Percentiles rank a stretch among this genome's conserved stretches.
phyloP scores from a whole-genome alignment of 2,113 vertebrate genomes.

The Vulpes ferrilata region DNA sequence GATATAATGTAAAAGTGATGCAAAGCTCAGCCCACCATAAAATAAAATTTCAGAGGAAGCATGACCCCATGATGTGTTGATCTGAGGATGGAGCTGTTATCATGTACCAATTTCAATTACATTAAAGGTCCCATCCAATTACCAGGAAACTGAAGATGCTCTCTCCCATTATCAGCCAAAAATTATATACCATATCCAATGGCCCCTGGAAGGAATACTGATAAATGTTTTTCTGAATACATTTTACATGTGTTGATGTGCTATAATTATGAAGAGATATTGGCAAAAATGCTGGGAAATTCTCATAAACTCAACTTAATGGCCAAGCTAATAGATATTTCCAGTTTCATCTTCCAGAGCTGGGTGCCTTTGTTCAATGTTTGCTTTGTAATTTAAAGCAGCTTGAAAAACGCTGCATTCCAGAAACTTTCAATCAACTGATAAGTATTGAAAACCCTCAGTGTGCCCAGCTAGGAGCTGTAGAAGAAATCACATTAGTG shows the following conservation, averaged over 20 bases:
- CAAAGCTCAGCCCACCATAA: conserved; percentile 20
- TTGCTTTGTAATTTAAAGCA: conserved; percentile 58
- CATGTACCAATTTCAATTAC: conserved; percentile 8
- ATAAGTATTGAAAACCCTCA: neutral
- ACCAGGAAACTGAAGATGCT: neutral
- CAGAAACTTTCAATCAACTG: conserved; percentile 15
- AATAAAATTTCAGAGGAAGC: conserved; percentile 59
- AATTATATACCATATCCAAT: neutral
- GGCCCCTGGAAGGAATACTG: conserved; percentile 14
- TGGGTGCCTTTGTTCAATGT: conserved; percentile 22
- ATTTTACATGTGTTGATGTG: conserved; percentile 46
- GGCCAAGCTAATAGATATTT: conserved; percentile 50
- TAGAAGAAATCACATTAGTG: neutral
- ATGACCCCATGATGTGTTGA: neutral
- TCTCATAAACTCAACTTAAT: conserved; percentile 27
- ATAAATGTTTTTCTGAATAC: conserved; percentile 34
- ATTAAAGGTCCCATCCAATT: neutral
- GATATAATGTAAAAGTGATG: conserved; percentile 29
- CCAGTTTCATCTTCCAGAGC: conserved; percentile 26
- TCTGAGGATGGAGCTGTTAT: neutral
- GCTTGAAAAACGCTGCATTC: conserved; percentile 14
- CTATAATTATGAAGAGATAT: conserved; percentile 54
- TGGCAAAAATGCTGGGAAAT: conserved; percentile 62
- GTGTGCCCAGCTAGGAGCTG: neutral
- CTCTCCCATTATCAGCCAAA: neutral